Conservation (phyloP, 2,797 vertebrate genomes). For the Microctenopoma stevenorrisi region DNA sequence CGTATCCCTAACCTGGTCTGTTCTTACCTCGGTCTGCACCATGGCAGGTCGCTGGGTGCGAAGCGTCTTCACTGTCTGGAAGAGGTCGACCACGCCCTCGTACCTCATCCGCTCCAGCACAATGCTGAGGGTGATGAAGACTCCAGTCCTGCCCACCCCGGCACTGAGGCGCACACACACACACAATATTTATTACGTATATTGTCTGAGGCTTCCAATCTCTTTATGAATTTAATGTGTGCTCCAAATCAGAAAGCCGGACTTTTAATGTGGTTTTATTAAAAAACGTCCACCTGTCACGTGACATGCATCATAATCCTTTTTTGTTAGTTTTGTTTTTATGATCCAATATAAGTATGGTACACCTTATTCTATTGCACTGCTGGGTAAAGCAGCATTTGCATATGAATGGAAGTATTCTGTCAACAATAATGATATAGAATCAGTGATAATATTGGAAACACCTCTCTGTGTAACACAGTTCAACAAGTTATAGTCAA, state of each 20-base stretch:
- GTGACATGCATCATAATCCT: background rate
- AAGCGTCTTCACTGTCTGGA: slow-evolving; percentile 97
- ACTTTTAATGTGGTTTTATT: background rate
- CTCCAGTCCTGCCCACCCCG: slow-evolving; percentile 93
- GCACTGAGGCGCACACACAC: slow-evolving; percentile 80
- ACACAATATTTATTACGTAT: slow-evolving; percentile 9
- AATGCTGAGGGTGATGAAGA: slow-evolving; percentile 96
- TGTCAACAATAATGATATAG: background rate
- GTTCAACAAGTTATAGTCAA: background rate
- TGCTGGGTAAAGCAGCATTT: background rate
- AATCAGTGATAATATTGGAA: background rate
- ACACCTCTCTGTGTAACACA: background rate
- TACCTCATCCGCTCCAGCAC: slow-evolving; percentile 97
- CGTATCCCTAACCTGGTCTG: background rate
- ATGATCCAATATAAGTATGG: background rate
- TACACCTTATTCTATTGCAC: background rate
- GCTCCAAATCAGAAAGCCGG: background rate
- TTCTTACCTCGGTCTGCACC: slow-evolving; percentile 95
- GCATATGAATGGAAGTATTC: background rate
- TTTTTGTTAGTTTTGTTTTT: background rate
- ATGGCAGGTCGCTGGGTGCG: slow-evolving; percentile 95
- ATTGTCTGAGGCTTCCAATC: background rate
- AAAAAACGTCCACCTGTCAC: background rate
- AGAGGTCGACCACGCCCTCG: slow-evolving; percentile 96
- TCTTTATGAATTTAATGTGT: background rate